Evolutionary conservation across 2,888 invertebrate species (phyloP).

Genomic region (Amiota communis): DNA sequence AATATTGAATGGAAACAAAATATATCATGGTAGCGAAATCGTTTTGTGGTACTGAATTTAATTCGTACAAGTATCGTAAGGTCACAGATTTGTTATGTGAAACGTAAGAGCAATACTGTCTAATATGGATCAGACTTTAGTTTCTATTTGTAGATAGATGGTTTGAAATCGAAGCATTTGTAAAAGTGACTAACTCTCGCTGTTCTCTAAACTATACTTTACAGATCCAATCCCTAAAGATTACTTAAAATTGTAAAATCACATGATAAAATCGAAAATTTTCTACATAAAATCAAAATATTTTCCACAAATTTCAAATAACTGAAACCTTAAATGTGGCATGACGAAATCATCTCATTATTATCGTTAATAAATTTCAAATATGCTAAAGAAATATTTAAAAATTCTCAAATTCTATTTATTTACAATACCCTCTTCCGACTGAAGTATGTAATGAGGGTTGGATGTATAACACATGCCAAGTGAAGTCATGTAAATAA

Average conservation of each 20-base stretch:
- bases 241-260: not conserved
- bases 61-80: too few species aligned
- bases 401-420: not conserved
- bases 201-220: too few species aligned
- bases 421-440: not conserved
- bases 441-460: not conserved
- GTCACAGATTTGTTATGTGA: too few species aligned
- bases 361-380: constrained; percentile 13
- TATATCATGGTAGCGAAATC: too few species aligned
- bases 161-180: too few species aligned
- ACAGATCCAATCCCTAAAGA: not conserved
- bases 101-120: too few species aligned
- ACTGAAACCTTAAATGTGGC: constrained; percentile 26
- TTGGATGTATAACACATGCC: not conserved
- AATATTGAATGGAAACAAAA: too few species aligned
- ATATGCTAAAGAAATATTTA: constrained; percentile 30
- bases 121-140: too few species aligned
- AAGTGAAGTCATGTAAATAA: constrained; percentile 47
- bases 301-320: constrained; percentile 12
- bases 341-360: constrained; percentile 32
- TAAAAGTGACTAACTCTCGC: too few species aligned
- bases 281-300: constrained; percentile 8
- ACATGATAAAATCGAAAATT: not conserved
- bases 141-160: too few species aligned
- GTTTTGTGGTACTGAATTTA: too few species aligned